Evolutionary conservation across 2,113 vertebrate species (phyloP).

Genomic region (Leptobrachium ailaonicum): DNA sequence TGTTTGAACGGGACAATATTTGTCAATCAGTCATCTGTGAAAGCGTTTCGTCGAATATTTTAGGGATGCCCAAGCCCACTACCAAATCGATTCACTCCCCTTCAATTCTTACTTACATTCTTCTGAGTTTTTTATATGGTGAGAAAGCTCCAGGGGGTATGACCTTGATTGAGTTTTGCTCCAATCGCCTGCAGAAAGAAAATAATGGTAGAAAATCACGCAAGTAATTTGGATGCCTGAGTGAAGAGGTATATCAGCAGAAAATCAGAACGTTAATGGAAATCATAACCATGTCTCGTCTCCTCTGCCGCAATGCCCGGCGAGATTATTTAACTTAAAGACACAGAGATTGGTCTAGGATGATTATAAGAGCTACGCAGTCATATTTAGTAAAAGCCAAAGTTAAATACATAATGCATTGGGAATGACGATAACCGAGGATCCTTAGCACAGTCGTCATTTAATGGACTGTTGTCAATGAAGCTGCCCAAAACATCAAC

Average conservation of each 20-base stretch:
- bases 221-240: not conserved
- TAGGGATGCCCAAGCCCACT: slow-evolving; percentile 26
- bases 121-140: slow-evolving; percentile 93
- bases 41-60: slow-evolving; percentile 45
- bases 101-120: slow-evolving; percentile 83
- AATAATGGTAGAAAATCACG: slow-evolving; percentile 4
- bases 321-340: too few relatives aligned
- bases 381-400: too few relatives aligned
- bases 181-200: slow-evolving; percentile 84
- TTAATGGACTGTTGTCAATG: too few relatives aligned
- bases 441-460: too few relatives aligned
- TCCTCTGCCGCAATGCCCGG: too few relatives aligned
- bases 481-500: too few relatives aligned
- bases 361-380: too few relatives aligned
- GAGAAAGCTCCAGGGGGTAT: slow-evolving; percentile 96
- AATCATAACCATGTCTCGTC: too few relatives aligned
- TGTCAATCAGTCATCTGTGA: slow-evolving; percentile 49
- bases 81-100: slow-evolving; percentile 4
- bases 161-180: slow-evolving; percentile 97
- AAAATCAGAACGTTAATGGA: not conserved
- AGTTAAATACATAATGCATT: too few relatives aligned
- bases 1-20: slow-evolving; percentile 14
- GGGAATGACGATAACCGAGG: too few relatives aligned
- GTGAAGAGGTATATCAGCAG: too few relatives aligned
- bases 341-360: too few relatives aligned